A percentile compares a stretch with the other conserved stretches of the same genome.
phyloP scores from a whole-genome alignment of 2,797 vertebrate species.

The Eurystomus glaucurus region DNA sequence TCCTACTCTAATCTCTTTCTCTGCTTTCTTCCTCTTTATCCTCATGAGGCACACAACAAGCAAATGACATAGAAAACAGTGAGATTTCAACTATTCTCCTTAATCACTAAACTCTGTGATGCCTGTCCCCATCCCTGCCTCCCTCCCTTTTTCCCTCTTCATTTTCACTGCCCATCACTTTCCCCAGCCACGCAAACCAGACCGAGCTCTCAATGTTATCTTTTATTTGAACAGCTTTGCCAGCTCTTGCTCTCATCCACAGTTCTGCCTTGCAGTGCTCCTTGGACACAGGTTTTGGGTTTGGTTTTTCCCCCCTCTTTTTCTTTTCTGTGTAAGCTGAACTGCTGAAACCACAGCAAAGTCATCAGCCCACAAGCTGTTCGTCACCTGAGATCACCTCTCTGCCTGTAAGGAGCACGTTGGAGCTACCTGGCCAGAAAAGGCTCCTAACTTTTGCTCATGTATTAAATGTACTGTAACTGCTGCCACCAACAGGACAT shows the following conservation, averaged over 20 bases:
- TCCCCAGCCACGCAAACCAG: not conserved
- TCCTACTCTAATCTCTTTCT: not conserved
- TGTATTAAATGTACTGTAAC: not conserved
- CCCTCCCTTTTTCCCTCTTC: not conserved
- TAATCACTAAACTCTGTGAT: not conserved
- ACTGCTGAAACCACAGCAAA: not conserved
- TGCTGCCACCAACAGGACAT: conserved; percentile 71
- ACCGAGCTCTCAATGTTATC: not conserved
- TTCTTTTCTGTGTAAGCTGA: not conserved
- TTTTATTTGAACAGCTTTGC: not conserved
- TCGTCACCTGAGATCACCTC: not conserved
- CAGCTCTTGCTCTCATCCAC: not conserved
- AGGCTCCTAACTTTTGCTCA: not conserved
- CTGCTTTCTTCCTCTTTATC: not conserved
- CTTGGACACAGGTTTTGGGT: not conserved
- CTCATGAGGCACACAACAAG: not conserved
- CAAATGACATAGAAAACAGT: not conserved
- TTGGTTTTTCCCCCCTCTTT: not conserved
- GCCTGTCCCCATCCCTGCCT: not conserved
- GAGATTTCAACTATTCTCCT: not conserved
- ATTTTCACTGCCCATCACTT: not conserved
- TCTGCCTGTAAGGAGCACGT: not conserved
- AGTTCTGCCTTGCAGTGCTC: not conserved
- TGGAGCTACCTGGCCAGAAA: not conserved
- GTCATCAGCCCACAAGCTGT: not conserved